Percentiles rank a stretch among this genome's conserved stretches.
Conservation (phyloP, 2,113 vertebrate species). For the Neomonachus schauinslandi region DNA sequence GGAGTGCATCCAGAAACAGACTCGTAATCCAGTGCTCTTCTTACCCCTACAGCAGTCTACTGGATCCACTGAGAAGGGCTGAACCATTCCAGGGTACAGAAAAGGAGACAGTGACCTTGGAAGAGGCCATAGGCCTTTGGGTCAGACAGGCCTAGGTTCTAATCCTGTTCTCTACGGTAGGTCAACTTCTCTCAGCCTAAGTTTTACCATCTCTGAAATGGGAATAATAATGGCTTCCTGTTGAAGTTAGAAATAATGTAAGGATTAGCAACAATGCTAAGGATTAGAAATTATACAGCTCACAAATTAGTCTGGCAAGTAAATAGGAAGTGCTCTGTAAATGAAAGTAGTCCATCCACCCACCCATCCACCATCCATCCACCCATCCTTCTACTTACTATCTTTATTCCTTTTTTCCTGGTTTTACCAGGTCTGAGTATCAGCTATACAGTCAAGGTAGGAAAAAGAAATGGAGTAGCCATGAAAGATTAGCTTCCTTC, state of each 20-base stretch:
- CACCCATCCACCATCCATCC: background rate
- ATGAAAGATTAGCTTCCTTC: background rate
- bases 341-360: background rate
- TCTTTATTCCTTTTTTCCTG: background rate
- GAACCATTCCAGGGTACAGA: background rate
- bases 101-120: background rate
- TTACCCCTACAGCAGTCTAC: background rate
- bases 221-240: background rate
- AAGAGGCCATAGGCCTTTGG: background rate
- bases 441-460: background rate
- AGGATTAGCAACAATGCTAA: background rate
- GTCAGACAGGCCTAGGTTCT: background rate
- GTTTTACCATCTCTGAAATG: slow-evolving; percentile 9
- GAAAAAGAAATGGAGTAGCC: background rate
- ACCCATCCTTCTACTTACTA: background rate
- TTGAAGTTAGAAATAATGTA: background rate
- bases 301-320: background rate
- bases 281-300: background rate
- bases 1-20: background rate
- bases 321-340: background rate
- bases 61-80: background rate
- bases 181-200: background rate
- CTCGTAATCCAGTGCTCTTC: background rate
- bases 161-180: background rate
- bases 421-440: background rate